A percentile compares a stretch with the other conserved stretches of the same genome.
phyloP scores from a whole-genome alignment of 2,888 invertebrate species.

The Agonopterix alstromeriana region DNA sequence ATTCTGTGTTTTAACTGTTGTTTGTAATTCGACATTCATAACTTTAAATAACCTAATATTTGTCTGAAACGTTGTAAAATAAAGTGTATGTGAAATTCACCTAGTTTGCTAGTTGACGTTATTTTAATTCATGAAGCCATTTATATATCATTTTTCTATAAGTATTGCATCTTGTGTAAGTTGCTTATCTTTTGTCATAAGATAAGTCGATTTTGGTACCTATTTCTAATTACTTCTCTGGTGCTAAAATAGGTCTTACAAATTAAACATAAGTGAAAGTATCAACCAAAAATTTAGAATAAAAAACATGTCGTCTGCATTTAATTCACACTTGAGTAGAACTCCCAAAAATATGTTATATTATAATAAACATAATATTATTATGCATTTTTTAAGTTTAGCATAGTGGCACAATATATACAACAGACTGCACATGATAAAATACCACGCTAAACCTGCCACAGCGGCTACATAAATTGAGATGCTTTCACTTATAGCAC shows the following conservation, averaged over 20 bases:
- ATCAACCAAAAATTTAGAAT: background rate
- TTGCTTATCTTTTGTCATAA: background rate
- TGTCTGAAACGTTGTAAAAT: constrained; percentile 30
- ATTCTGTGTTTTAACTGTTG: too few relatives aligned
- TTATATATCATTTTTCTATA: background rate
- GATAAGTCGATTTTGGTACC: too few relatives aligned
- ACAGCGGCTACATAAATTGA: background rate
- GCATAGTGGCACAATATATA: too few relatives aligned
- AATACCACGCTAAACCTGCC: background rate
- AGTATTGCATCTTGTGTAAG: constrained; percentile 1
- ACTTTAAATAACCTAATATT: too few relatives aligned
- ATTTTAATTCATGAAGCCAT: background rate
- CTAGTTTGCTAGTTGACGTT: constrained; percentile 25
- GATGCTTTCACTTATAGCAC: constrained; percentile 12
- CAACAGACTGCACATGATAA: too few relatives aligned
- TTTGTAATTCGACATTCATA: too few relatives aligned
- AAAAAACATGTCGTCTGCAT: too few relatives aligned
- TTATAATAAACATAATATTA: too few relatives aligned
- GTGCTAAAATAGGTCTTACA: background rate
- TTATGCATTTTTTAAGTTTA: too few relatives aligned
- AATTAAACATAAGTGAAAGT: constrained; percentile 4
- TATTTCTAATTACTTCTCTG: background rate
- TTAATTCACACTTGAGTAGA: too few relatives aligned
- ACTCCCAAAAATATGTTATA: too few relatives aligned
- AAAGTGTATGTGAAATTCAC: constrained; percentile 25